Base-by-base conservation (phyloP, 1,140 invertebrate genomes). In the Proctacanthus coquilletti region DNA sequence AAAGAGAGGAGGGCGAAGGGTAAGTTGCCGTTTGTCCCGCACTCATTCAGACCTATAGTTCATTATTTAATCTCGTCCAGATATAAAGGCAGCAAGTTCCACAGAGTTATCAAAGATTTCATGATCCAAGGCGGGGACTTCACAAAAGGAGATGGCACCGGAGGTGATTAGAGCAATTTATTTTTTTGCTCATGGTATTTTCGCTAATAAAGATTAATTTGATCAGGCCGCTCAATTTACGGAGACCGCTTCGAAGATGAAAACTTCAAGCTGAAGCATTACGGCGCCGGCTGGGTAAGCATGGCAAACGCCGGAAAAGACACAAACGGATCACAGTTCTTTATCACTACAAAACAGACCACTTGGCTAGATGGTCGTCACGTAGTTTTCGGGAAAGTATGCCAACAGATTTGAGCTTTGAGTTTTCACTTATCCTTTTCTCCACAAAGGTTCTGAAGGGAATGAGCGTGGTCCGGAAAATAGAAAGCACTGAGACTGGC, bases 301-400 rank as follows among this genome's bases (percentile, higher is more conserved):
- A 96, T 97, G 91, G 91, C 91, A 36, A 95, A 96, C 64, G 84
- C 88, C 60, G 86, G 84, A 38, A 87, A 88, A 62, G 87, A 98
- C 59, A 96, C 94, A 21, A 98, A 98, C 66, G 94, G 94, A 18
- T 95, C 89, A 17, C 94, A 98, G 56, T 98, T 98, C 66, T 98
- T 98, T 56, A 93, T 98, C 53, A 94, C 89, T 13, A 80, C 77
- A 2, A 84, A 84, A 45, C 72, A 81, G 51, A 98, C 94, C 10
- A 66, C 82, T 18, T 98, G 95, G 95, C 68, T 98, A 21, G 89
- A 98, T 69, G 87, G 87, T 13, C 75, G 83, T 59, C 95, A 98
- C 58, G 91, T 96, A 45, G 94, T 98, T 13, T 98, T 98, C 62
- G 95, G 94, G 40, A 96, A 96, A 71, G 60, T 34, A 13, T 14